Conservation (phyloP, 2,113 vertebrate genomes). For the Eublepharis macularius region DNA sequence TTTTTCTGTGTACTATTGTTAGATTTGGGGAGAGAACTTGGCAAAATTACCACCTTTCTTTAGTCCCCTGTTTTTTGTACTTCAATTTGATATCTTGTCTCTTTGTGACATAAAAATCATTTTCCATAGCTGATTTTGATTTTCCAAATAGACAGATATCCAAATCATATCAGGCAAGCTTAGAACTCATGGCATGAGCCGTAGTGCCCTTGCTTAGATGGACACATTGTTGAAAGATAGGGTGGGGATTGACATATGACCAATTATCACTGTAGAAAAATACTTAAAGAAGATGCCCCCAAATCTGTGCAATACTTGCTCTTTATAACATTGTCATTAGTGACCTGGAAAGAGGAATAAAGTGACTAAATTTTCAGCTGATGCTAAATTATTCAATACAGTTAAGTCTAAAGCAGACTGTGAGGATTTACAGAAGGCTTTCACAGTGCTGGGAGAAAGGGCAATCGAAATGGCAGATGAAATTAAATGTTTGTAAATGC, state of each 20-base stretch:
- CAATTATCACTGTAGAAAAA: not conserved
- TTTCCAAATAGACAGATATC: not conserved
- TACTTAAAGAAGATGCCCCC: not conserved
- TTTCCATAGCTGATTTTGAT: not conserved
- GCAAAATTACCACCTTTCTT: too few relatives aligned
- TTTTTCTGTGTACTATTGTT: too few relatives aligned
- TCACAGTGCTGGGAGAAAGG: constrained; percentile 3
- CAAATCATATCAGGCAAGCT: not conserved
- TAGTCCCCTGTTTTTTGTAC: too few relatives aligned
- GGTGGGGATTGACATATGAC: not conserved
- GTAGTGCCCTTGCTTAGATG: not conserved
- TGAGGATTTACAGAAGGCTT: constrained; percentile 19
- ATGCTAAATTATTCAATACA: constrained; percentile 24
- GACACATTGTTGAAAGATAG: not conserved
- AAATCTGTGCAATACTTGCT: not conserved
- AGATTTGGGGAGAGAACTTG: too few relatives aligned
- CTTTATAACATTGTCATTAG: not conserved
- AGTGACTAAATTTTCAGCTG: constrained; percentile 23
- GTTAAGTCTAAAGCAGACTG: constrained; percentile 19
- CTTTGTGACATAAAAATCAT: too few relatives aligned
- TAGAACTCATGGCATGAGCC: not conserved
- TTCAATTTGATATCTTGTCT: too few relatives aligned
- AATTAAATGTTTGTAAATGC: constrained; percentile 26
- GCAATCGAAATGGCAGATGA: constrained; percentile 16
- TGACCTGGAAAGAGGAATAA: constrained; percentile 7